These are phyloP conservation scores for Apis florea DNA, from an alignment of 1,140 invertebrate species.

Conservation along the genomic window DNA sequence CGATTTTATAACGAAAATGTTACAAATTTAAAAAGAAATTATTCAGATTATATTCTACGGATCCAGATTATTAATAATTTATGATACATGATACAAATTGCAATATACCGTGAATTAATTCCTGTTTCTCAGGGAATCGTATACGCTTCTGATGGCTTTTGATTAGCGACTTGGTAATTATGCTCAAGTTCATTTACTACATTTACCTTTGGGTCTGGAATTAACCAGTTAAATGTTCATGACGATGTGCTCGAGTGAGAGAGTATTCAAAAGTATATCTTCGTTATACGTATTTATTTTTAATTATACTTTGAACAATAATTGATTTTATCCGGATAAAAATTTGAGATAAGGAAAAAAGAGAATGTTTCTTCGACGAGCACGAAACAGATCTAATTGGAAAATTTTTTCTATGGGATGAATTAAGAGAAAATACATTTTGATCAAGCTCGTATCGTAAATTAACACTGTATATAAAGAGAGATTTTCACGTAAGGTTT, in stretches of 20 bases:
- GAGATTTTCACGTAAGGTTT: not conserved
- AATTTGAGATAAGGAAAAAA: too few species aligned
- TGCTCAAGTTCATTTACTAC: conserved; percentile 35
- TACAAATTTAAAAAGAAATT: not conserved
- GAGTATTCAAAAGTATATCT: not conserved
- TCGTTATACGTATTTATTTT: too few species aligned
- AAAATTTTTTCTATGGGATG: not conserved
- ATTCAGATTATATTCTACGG: not conserved
- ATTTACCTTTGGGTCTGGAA: not conserved
- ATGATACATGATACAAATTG: conserved; percentile 1
- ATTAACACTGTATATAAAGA: not conserved
- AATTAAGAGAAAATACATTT: not conserved
- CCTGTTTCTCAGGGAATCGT: conserved; percentile 50
- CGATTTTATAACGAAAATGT: too few species aligned
- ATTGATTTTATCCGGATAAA: too few species aligned
- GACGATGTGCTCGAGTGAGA: not conserved
- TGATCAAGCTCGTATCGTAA: not conserved
- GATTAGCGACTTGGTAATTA: conserved; percentile 20
- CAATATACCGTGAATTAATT: conserved; percentile 40
- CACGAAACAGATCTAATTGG: not conserved
- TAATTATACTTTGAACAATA: too few species aligned
- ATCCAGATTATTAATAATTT: conserved; percentile 25
- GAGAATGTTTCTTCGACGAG: not conserved
- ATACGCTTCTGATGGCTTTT: not conserved
- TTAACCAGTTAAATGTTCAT: not conserved